A percentile compares a stretch with the other conserved stretches of the same genome.
Conservation (phyloP, 2,113 vertebrate genomes). For the Picathartes gymnocephalus region DNA sequence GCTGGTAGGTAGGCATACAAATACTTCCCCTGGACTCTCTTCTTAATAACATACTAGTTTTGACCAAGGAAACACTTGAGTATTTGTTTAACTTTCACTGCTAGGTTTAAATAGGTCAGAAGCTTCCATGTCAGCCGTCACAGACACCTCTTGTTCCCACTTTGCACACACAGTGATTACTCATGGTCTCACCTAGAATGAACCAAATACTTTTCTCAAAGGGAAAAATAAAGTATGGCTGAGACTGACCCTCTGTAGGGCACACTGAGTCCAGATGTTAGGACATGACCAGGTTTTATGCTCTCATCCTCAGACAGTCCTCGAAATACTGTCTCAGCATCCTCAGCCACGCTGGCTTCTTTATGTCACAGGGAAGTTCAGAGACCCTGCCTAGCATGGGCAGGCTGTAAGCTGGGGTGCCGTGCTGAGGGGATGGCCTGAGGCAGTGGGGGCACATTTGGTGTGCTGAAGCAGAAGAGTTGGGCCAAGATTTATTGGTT, state of each 20-base stretch:
- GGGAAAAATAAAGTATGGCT: not conserved
- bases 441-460: fast-evolving
- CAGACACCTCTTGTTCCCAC: not conserved
- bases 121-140: not conserved
- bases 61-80: not conserved
- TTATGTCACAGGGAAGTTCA: not conserved
- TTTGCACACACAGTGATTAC: not conserved
- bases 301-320: not conserved
- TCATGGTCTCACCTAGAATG: not conserved
- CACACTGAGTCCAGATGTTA: not conserved
- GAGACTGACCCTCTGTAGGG: not conserved
- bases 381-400: fast-evolving
- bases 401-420: not conserved
- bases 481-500: not conserved
- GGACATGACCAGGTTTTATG: not conserved
- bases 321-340: not conserved
- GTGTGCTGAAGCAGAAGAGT: not conserved
- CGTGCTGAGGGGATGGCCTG: not conserved
- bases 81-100: not conserved
- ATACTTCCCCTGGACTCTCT: not conserved
- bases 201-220: not conserved
- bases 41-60: not conserved
- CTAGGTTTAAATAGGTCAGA: not conserved
- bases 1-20: not conserved
- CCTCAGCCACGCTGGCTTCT: not conserved